Evolutionary conservation across 2,113 vertebrate species (phyloP), one percentile per base, ranked within the genome.

Genomic region (Lanius ludovicianus): DNA sequence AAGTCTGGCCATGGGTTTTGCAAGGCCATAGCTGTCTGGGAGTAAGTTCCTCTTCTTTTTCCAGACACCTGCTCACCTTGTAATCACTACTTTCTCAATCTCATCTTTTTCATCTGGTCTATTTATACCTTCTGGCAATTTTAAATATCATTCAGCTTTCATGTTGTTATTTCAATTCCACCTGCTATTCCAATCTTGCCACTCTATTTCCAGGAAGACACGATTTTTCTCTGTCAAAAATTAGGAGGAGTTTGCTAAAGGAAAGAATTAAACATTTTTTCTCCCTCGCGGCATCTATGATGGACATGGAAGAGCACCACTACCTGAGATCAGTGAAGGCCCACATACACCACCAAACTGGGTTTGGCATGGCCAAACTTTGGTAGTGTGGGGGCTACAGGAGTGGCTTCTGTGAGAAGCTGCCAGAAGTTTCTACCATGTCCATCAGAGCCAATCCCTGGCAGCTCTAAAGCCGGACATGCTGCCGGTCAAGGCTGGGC

Each of bases 381-480:
- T 68, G 31, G 27, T 31, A 44, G 11, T 12, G 42, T 37, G 4
- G 13, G 1, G 21, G 11, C 5, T 68, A 37, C 9, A 59, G 62
- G n/a, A 9, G 2, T 59, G 71, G 37, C 25, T 50, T 59, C 71
- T 37, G 25, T 50, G 53, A 68, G 25, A 67, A 67, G 31, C 21
- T 86, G 52, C 25, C 15, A 4, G 24, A 76, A 42, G 31, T 35
- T 35, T 67, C 31, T 21, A 35, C 25, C 13, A 21, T 3, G 24
- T 50, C 35, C 25, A 76, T 30, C 21, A 67, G 25, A 50, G 31
- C 13, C 4, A 76, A 37, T 22, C 17, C 21, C 37, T 18, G 11
- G 17, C 7, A 33, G 44, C 9, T 44, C 37, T 31, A 59, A 59
- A 76, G 20, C 31, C 1, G 7, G 39, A 53, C 0, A 0, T 44